Evolutionary conservation across 1,140 invertebrate genomes (phyloP), one percentile per base, ranked within the genome.

Genomic region (Olivierus martensii): DNA sequence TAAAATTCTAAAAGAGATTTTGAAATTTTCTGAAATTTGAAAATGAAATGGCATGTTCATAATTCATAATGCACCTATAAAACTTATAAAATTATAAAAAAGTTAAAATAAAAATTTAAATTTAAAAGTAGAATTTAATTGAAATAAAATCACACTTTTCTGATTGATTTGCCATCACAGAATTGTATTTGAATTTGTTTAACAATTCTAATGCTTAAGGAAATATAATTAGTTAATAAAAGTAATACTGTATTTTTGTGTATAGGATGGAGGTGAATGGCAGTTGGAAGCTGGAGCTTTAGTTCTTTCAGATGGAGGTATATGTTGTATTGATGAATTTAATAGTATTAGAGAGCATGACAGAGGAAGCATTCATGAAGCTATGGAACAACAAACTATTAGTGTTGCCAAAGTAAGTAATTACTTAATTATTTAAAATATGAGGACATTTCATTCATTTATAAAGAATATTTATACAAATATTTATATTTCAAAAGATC

Each of bases 311-410:
- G 87, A 93, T 63, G 86, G 87, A 36, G 89, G 89, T 11, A 77
- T 89, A 44, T 93, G 88, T 66, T 93, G 89, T 66, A 89, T 94
- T 48, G 90, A 95, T 71, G 89, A 95, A 69, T 89, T 95, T 67
- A 80, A 79, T 49, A 83, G 82, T 38, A 81, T 89, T 67, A 75
- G 76, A 57, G 78, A 84, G 57, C 78, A 83, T 56, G 89, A 93
- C 67, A 77, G 85, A 59, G 80, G 82, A 42, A 80, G 80, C 28
- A 83, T 87, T 61, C 87, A 91, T 63, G 89, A 94, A 72, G 88
- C 88, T 7, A 93, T 93, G 90, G 90, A 94, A 67, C 89, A 94
- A 65, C 89, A 95, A 71, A 87, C 83, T 1, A 84, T 90, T 53
- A 87, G 83, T 63, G 82, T 90, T 38, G 84, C 85, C 3, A 88